phyloP scores from a whole-genome alignment of 2,797 vertebrate genomes.

The Urocyon cinereoargenteus region DNA sequence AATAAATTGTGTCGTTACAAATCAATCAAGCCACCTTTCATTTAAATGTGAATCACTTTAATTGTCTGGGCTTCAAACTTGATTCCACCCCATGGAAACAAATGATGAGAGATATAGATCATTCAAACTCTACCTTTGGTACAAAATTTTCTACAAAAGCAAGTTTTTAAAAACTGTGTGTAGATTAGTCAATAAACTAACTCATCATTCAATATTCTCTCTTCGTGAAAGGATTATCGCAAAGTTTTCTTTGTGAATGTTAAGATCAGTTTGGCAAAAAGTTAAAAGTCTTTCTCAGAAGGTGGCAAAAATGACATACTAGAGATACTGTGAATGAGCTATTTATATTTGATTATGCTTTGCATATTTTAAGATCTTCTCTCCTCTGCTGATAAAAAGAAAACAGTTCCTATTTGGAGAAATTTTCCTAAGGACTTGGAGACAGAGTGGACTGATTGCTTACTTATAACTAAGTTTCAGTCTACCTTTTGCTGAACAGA shows the following conservation, averaged over 20 bases:
- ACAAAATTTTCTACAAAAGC: constrained; percentile 67
- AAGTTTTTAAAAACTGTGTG: neutral
- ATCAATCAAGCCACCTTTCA: constrained; percentile 88
- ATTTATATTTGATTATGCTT: neutral
- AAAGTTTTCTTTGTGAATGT: neutral
- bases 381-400: neutral
- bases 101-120: constrained; percentile 81
- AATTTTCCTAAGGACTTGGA: neutral
- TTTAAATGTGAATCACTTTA: constrained; percentile 88
- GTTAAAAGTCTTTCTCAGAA: constrained; percentile 33
- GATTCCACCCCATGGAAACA: constrained; percentile 82
- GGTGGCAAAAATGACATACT: neutral
- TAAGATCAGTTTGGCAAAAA: neutral
- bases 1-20: constrained; percentile 88
- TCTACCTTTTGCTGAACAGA: neutral
- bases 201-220: neutral
- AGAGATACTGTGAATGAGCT: neutral
- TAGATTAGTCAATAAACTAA: constrained; percentile 26
- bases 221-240: neutral
- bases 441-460: neutral
- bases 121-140: constrained; percentile 78
- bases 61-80: constrained; percentile 86
- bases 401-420: neutral
- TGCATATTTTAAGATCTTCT: neutral
- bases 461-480: neutral